Evolutionary conservation across 2,113 vertebrate genomes (phyloP).

Genomic region (Bos indicus): DNA sequence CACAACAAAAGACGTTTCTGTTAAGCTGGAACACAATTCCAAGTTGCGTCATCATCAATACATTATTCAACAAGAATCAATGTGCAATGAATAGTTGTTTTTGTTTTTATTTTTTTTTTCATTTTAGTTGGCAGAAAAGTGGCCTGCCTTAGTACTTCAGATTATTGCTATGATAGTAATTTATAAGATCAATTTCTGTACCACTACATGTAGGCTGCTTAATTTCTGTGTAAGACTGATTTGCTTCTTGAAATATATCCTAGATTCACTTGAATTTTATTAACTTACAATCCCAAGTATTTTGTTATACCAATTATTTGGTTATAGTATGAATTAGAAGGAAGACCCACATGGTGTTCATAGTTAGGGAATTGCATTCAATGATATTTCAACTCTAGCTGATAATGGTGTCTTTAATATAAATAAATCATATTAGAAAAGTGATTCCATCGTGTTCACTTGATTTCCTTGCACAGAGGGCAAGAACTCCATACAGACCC

Average conservation of each 20-base stretch:
- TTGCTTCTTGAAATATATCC: background rate
- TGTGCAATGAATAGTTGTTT: background rate
- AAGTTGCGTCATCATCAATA: background rate
- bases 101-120: background rate
- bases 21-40: background rate
- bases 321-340: background rate
- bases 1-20: background rate
- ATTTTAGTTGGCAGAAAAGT: background rate
- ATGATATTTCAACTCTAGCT: background rate
- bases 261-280: background rate
- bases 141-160: background rate
- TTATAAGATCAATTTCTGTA: background rate
- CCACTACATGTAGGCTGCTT: background rate
- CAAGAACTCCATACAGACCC: background rate
- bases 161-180: background rate
- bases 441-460: background rate
- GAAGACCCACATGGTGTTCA: background rate
- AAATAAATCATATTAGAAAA: background rate
- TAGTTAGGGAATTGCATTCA: background rate
- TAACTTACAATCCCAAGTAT: background rate
- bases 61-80: background rate
- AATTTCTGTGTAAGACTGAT: constrained; percentile 28
- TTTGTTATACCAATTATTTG: background rate
- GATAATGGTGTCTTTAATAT: background rate
- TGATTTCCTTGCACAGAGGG: background rate